These are phyloP conservation scores for Dicycla oo DNA, from an alignment of 2,888 invertebrate species.

Conservation along the genomic window DNA sequence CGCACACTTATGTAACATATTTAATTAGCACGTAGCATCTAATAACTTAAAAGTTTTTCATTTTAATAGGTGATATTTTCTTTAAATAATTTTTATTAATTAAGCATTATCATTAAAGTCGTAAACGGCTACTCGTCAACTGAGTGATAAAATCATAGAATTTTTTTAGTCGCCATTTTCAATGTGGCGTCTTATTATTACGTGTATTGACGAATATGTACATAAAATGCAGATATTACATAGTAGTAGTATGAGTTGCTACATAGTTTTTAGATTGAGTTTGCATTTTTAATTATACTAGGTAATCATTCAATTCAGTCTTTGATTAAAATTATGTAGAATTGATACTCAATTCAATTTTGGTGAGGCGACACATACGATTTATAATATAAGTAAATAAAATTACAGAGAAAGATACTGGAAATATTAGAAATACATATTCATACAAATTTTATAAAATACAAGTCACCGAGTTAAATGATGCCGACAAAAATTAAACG, in stretches of 20 bases:
- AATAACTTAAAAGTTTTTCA: constrained; percentile 12
- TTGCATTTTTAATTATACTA: constrained; percentile 35
- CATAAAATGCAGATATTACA: constrained; percentile 37
- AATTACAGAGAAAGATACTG: not conserved
- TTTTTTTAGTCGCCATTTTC: constrained; percentile 53
- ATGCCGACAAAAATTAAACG: not conserved
- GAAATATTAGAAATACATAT: not conserved
- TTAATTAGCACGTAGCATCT: constrained; percentile 38
- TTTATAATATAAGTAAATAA: not conserved
- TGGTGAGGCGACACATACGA: not conserved
- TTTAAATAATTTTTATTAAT: constrained; percentile 47
- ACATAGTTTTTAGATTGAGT: constrained; percentile 37
- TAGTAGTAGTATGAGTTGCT: too few relatives aligned
- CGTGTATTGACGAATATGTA: constrained; percentile 54
- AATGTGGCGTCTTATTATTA: constrained; percentile 59
- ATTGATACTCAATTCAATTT: not conserved
- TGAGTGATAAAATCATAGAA: constrained; percentile 83
- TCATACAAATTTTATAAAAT: not conserved
- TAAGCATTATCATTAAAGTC: constrained; percentile 67
- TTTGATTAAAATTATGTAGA: constrained; percentile 1
- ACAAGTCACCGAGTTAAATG: not conserved
- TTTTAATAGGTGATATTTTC: constrained; percentile 49
- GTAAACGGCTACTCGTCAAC: constrained; percentile 83
- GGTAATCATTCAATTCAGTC: constrained; percentile 22
- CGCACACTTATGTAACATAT: constrained; percentile 27